Conservation (phyloP, 92 coral and sea anemone genomes). For the Phenganax marumi region DNA sequence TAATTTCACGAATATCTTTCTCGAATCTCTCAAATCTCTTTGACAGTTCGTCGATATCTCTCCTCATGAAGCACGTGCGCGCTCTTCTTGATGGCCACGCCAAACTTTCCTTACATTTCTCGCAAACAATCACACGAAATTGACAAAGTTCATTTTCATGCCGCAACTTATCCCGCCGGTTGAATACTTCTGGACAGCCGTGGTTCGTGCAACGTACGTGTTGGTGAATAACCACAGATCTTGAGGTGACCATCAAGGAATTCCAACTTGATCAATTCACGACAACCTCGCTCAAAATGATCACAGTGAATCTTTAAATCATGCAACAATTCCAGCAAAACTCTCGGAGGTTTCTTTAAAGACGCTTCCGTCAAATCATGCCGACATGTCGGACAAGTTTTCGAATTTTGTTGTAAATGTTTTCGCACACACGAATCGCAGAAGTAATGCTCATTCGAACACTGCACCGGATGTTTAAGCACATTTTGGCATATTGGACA, state of each 20-base stretch:
- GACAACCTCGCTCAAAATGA: conserved; percentile 72
- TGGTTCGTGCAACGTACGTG: conserved; percentile 53
- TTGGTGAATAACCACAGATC: conserved; percentile 72
- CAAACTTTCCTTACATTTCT: neutral
- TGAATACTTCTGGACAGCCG: conserved; percentile 7
- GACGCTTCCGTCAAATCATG: conserved; percentile 84
- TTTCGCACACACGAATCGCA: conserved; percentile 74
- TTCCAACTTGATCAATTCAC: conserved; percentile 65
- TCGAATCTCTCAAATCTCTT: too few species aligned
- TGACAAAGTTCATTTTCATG: conserved; percentile 20
- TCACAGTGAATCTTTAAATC: conserved; percentile 77
- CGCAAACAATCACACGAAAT: conserved; percentile 13
- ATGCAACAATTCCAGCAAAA: conserved; percentile 80
- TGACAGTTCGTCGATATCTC: neutral
- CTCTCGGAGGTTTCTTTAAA: conserved; percentile 76
- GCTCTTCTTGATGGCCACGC: neutral
- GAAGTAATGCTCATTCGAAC: conserved; percentile 84
- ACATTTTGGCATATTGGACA: conserved; percentile 93
- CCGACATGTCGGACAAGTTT: conserved; percentile 85
- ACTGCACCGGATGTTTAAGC: conserved; percentile 77
- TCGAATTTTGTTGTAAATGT: conserved; percentile 81
- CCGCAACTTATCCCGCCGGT: neutral
- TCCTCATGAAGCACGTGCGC: conserved; percentile 1
- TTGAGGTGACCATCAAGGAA: conserved; percentile 70
- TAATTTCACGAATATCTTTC: neutral